Percentiles rank a stretch among this genome's conserved stretches.
phyloP scores from a whole-genome alignment of 2,888 invertebrate species.

The Cryptocheilus praepositus region DNA sequence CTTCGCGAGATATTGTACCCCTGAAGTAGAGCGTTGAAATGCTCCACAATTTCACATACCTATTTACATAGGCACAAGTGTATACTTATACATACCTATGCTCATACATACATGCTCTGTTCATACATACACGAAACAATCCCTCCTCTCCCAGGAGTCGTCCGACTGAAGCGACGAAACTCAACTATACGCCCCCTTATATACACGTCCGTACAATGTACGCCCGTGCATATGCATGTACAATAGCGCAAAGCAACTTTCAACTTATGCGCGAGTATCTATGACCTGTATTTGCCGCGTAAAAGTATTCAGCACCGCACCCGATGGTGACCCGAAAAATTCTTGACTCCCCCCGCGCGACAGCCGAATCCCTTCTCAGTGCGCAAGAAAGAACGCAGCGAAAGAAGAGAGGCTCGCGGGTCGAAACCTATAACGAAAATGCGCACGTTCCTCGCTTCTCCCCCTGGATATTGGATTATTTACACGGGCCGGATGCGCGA shows the following conservation, averaged over 20 bases:
- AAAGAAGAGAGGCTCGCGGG: constrained; percentile 1
- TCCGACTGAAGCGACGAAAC: background rate
- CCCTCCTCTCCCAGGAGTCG: background rate
- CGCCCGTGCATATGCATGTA: background rate
- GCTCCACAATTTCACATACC: too few species aligned
- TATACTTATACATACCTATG: too few species aligned
- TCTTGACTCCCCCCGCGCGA: background rate
- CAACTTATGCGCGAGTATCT: background rate
- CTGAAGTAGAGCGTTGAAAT: background rate
- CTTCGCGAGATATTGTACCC: background rate
- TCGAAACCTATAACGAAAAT: constrained; percentile 12
- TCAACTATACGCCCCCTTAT: background rate
- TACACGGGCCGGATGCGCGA: constrained; percentile 2
- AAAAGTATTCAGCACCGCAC: constrained; percentile 1
- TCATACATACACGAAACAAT: too few species aligned
- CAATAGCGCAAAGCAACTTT: background rate
- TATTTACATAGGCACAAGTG: too few species aligned
- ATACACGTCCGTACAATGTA: background rate
- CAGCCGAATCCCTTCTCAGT: background rate
- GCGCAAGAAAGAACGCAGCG: background rate
- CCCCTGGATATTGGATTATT: constrained; percentile 23
- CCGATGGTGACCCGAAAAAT: constrained; percentile 17
- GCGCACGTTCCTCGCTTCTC: constrained; percentile 3
- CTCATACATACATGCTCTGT: too few species aligned
- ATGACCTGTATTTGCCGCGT: constrained; percentile 2